These are phyloP conservation scores for Lagopus leucura DNA, from an alignment of 2,113 vertebrate species.

Conservation along the genomic window DNA sequence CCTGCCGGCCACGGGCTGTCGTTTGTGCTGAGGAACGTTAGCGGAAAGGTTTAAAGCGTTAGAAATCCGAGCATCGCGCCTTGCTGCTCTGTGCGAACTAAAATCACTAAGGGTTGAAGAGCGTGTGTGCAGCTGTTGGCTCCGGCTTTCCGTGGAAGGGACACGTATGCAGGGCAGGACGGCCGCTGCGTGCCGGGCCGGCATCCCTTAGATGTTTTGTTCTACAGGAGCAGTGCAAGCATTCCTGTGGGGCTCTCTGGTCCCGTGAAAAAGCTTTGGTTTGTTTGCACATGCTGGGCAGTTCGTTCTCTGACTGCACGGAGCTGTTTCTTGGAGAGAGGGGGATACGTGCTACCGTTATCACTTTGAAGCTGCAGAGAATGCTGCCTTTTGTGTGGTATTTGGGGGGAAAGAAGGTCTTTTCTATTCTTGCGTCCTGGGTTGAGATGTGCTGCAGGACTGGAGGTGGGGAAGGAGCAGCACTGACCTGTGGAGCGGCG, in stretches of 20 bases:
- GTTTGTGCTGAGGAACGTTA: not conserved
- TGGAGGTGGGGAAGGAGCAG: not conserved
- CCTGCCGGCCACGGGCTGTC: too few species aligned
- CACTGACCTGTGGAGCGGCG: not conserved
- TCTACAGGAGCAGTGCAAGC: not conserved
- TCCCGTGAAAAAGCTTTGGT: not conserved
- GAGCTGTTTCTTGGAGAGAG: not conserved
- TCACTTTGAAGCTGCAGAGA: not conserved
- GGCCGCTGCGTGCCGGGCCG: too few species aligned
- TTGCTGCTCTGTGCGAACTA: not conserved
- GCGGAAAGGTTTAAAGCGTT: not conserved
- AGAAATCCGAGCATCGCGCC: not conserved
- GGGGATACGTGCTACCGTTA: not conserved
- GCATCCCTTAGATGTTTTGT: not conserved
- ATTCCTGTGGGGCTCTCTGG: not conserved
- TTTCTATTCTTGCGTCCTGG: not conserved
- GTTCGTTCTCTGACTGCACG: not conserved
- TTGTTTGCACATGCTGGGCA: not conserved
- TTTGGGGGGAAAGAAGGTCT: not conserved
- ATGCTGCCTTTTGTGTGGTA: not conserved
- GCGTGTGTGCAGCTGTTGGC: not conserved
- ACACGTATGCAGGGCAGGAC: too few species aligned
- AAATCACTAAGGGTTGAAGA: not conserved
- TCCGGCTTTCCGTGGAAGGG: fast-evolving
- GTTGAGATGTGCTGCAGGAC: not conserved